Base-by-base conservation (phyloP, 2,113 vertebrate genomes). In the Ailuropoda melanoleuca region DNA sequence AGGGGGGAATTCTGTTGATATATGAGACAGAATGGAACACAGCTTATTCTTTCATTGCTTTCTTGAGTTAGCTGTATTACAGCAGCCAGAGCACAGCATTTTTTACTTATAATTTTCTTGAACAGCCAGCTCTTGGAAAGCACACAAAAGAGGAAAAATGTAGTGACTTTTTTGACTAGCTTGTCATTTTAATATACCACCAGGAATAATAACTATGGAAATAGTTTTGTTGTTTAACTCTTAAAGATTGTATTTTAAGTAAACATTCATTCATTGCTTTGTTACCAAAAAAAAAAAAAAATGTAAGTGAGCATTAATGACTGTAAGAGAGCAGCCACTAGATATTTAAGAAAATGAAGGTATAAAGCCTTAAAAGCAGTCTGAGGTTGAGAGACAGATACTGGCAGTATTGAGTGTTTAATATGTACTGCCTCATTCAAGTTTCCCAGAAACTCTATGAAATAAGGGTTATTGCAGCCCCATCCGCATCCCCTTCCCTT, bases 1-100 rank as follows among this genome's bases (percentile, higher is more conserved):
- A 93, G 60, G 58, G 78, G 93, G 90, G 95, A 56, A 78, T 97
- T 97, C 17, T 60, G 21, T 55, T 97, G 97, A 98, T 97, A 46
- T 72, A 97, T 94, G 96, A 93, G 56, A 56, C 90, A 95, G 89
- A 93, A 93, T 72, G 12, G 70, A 90, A 77, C 81, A 90, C 46
- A 81, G 70, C 66, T 94, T 58, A 77, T 84, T 96, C 94, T 88
- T 97, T 90, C 2, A 4, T 81, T 92, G 39, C 72, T 95, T n/a
- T 78, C 87, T 60, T 94, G 95, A 96, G 94, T 98, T 98, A 90
- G 55, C 62, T 95, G 13, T 88, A 93, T 64, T 70, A 94, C 39
- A 92, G 81, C 72, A 80, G 26, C 58, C 86, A 94, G 70, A 93
- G 70, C 23, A 74, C 1, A 29, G 64, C 34, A 55, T 90, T 95